phyloP scores from a whole-genome alignment of 2,113 vertebrate genomes.

The Pelobates fuscus region DNA sequence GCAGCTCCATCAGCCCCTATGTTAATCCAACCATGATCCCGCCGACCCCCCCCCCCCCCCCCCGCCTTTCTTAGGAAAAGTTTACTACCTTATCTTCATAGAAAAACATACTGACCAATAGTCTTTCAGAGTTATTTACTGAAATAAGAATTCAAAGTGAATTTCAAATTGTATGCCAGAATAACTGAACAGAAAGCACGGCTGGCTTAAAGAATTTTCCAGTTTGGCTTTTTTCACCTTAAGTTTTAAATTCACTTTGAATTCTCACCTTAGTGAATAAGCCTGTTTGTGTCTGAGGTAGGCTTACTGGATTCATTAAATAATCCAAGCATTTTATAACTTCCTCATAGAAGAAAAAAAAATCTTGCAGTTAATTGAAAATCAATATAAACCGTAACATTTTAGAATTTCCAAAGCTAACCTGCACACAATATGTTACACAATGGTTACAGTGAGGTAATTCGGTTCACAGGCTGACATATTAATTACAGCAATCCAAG shows the following conservation, averaged over 20 bases:
- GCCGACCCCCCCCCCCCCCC: no score
- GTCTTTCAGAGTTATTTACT: not conserved
- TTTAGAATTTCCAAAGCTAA: not conserved
- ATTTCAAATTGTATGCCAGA: no score
- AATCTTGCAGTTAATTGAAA: not conserved
- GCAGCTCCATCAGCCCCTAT: no score
- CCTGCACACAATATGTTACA: not conserved
- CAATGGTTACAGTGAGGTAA: not conserved
- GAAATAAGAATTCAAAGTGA: no score
- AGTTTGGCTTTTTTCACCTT: no score
- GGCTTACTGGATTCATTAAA: not conserved
- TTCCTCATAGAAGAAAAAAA: not conserved
- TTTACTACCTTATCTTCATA: no score
- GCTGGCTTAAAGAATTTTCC: no score
- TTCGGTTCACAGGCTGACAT: not conserved
- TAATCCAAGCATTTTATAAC: not conserved
- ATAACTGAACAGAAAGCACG: no score
- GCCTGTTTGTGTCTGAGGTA: not conserved
- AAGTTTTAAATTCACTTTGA: no score
- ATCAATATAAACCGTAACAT: not conserved
- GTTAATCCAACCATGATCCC: no score
- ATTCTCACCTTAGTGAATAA: no score
- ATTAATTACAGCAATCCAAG: constrained; percentile 1
- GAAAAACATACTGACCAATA: not conserved
- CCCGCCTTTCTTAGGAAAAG: no score